Evolutionary conservation across 2,888 invertebrate species (phyloP), one percentile per base, ranked within the genome.

Genomic region (Bombylius major): DNA sequence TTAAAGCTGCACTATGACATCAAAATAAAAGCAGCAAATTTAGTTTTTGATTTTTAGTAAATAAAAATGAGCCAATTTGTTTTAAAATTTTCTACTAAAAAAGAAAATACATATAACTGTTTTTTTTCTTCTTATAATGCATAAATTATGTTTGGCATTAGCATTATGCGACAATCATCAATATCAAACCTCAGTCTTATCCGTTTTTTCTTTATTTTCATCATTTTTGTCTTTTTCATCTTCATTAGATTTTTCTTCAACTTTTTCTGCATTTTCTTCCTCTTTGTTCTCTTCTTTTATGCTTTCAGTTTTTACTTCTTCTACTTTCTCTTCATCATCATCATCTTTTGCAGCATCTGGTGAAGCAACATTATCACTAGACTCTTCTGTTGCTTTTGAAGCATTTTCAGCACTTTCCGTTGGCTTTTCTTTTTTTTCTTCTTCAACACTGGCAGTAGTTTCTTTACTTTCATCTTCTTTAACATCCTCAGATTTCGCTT

Each of bases 181-280:
- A 23, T 45, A 48, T 50, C 60, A 57, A 58, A 55, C 58, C 51
- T 61, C 59, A 54, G 60, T 60, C 60, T 57, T 60, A 50, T 56
- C 55, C 56, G 55, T 58, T 56, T 42, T 36, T 52, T 31, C 53
- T 56, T 59, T 60, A 11, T 7, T n/a, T 33, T 49, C n/a, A 36
- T 60, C 62, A 34, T 50, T 45, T 53, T 50, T 47, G 4, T 47
- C 47, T n/a, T 34, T 47, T 12, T 52, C 50, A 36, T 42, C 44
- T 47, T 48, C 23, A 51, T 42, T 5, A 14, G 50, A 4, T 44
- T 56, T 49, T 54, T 47, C 48, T 33, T 54, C 23, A 9, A 11
- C 31, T 55, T 45, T 45, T 32, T 23, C 32, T 33, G 23, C 14
- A 49, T 53, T 56, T 9, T 13, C 48, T 8, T 52, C 44, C 0